Conservation (phyloP, 1,140 invertebrate species). For the Melitaea cinxia region DNA sequence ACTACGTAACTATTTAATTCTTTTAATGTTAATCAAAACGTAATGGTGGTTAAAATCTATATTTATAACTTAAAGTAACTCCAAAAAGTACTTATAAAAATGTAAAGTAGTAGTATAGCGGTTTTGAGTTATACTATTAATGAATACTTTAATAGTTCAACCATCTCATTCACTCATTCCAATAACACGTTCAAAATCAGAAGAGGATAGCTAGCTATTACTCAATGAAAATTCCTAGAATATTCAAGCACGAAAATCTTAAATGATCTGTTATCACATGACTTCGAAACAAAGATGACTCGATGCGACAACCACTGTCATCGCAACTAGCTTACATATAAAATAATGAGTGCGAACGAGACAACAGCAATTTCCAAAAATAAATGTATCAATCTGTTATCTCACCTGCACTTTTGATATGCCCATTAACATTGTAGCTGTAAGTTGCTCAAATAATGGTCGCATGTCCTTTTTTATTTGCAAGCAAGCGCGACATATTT, state of each 20-base stretch:
- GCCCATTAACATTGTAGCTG: conserved; percentile 84
- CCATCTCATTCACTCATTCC: conserved; percentile 32
- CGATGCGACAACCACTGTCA: conserved; percentile 52
- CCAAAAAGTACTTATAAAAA: neutral
- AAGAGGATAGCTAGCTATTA: conserved; percentile 70
- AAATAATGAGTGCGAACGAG: conserved; percentile 55
- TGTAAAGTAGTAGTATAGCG: neutral
- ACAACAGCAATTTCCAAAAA: conserved; percentile 67
- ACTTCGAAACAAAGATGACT: conserved; percentile 78
- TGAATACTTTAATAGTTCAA: neutral
- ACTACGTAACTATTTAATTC: too few species aligned
- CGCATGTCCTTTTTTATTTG: conserved; percentile 84
- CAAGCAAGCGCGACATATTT: conserved; percentile 84
- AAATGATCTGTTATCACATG: conserved; percentile 51
- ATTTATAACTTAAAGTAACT: too few species aligned
- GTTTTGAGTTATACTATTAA: too few species aligned
- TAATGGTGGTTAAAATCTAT: too few species aligned
- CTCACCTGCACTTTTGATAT: conserved; percentile 82
- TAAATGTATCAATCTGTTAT: conserved; percentile 56
- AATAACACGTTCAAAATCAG: conserved; percentile 33
- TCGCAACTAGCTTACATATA: conserved; percentile 32
- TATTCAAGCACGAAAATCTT: conserved; percentile 54
- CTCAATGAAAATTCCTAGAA: conserved; percentile 72
- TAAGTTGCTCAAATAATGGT: conserved; percentile 83
- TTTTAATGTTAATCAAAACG: too few species aligned